These are phyloP conservation scores for Nemopilema nomurai DNA, from an alignment of 30 jellyfish, hydroid and myxozoan genomes.

Conservation along the genomic window DNA sequence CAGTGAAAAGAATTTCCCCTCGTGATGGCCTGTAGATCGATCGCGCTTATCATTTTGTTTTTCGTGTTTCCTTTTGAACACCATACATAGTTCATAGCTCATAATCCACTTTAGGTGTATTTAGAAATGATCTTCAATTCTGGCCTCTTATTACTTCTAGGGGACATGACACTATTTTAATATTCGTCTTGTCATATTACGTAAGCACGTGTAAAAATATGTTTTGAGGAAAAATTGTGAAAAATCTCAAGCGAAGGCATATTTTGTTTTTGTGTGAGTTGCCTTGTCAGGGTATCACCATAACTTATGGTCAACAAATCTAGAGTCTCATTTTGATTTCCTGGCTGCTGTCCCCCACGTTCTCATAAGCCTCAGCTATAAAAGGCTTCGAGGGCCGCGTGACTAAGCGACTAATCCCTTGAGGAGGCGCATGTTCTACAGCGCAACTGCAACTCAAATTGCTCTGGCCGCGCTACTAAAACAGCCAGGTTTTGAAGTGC, in stretches of 20 bases:
- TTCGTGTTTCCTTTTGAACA: neutral
- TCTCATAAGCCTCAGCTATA: too few relatives aligned
- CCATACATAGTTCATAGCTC: neutral
- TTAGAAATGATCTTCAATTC: neutral
- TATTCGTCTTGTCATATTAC: neutral
- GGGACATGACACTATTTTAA: neutral
- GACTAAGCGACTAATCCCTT: too few relatives aligned
- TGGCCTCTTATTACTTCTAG: neutral
- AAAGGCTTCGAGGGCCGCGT: too few relatives aligned
- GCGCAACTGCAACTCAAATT: too few relatives aligned
- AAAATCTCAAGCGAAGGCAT: neutral
- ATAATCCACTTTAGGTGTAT: neutral
- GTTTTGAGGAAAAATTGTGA: neutral
- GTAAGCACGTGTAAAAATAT: neutral
- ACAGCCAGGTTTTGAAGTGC: too few relatives aligned
- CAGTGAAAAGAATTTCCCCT: neutral
- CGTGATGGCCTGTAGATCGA: neutral
- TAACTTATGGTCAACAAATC: too few relatives aligned
- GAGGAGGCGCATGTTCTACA: too few relatives aligned
- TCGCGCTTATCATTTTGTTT: neutral
- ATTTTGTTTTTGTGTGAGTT: too few relatives aligned
- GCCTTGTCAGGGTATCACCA: too few relatives aligned
- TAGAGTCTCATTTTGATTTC: too few relatives aligned
- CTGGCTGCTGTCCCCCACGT: too few relatives aligned
- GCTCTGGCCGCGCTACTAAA: too few relatives aligned